phyloP scores from a whole-genome alignment of 2,797 vertebrate species.

The Phoebastria nigripes region DNA sequence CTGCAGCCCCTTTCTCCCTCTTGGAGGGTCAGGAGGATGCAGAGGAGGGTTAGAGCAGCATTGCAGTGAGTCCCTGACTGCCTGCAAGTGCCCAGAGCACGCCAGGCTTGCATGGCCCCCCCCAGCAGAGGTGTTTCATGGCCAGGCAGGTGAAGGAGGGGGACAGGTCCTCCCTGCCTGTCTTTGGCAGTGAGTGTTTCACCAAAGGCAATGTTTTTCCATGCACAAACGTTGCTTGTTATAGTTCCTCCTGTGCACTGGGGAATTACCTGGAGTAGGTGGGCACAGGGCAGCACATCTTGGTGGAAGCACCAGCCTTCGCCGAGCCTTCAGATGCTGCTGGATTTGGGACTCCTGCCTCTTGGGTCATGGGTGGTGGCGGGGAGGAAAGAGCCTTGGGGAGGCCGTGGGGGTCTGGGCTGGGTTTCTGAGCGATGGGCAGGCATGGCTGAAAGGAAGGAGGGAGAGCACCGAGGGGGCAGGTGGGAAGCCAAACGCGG shows the following conservation, averaged over 20 bases:
- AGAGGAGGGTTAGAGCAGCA: not conserved
- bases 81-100: accelerated
- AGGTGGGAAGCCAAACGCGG: not conserved
- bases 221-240: not conserved
- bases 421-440: not conserved
- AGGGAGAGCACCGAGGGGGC: not conserved
- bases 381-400: not conserved
- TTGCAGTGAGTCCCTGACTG: not conserved
- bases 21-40: not conserved
- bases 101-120: not conserved
- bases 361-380: not conserved
- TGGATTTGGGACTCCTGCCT: not conserved
- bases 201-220: not conserved
- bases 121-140: not conserved
- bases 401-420: accelerated
- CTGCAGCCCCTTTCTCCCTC: not conserved
- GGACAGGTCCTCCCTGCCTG: not conserved
- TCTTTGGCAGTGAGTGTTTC: not conserved
- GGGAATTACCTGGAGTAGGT: not conserved
- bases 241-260: not conserved
- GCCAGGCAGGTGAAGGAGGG: not conserved
- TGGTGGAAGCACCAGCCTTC: not conserved
- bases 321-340: not conserved
- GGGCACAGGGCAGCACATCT: not conserved
- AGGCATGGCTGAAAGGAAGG: not conserved